Conservation (phyloP, 2,113 vertebrate species). For the Etia nguti region DNA sequence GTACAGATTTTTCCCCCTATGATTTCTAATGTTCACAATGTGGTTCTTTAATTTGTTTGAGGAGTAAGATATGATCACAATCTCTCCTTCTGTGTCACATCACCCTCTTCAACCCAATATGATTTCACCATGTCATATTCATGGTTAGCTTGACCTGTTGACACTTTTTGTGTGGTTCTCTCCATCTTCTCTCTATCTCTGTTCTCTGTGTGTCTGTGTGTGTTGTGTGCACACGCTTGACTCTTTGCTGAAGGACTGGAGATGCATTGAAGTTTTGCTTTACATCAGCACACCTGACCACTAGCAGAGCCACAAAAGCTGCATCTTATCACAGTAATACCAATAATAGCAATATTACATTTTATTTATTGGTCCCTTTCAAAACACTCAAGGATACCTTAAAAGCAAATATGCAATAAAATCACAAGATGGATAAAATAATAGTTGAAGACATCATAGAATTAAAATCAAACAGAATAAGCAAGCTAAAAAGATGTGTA, state of each 20-base stretch:
- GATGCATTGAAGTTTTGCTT: background rate
- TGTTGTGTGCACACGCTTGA: background rate
- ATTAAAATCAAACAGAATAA: background rate
- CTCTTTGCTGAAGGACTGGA: background rate
- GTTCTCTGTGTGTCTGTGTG: background rate
- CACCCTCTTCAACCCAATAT: background rate
- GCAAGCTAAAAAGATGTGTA: background rate
- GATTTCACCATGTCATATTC: background rate
- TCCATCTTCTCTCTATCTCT: background rate
- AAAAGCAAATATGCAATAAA: background rate
- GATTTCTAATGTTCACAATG: background rate
- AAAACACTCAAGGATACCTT: background rate
- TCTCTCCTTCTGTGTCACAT: background rate
- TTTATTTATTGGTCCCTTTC: background rate
- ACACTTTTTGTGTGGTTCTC: background rate
- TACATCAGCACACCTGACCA: background rate
- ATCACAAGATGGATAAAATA: no score
- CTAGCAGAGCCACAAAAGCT: background rate
- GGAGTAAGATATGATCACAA: background rate
- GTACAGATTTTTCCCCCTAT: background rate
- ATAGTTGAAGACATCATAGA: background rate
- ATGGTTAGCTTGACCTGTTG: background rate
- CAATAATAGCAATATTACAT: background rate
- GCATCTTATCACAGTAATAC: background rate
- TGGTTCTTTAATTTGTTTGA: background rate